Evolutionary conservation across 2,888 invertebrate species (phyloP).

Genomic region (Petrolisthes cinctipes): DNA sequence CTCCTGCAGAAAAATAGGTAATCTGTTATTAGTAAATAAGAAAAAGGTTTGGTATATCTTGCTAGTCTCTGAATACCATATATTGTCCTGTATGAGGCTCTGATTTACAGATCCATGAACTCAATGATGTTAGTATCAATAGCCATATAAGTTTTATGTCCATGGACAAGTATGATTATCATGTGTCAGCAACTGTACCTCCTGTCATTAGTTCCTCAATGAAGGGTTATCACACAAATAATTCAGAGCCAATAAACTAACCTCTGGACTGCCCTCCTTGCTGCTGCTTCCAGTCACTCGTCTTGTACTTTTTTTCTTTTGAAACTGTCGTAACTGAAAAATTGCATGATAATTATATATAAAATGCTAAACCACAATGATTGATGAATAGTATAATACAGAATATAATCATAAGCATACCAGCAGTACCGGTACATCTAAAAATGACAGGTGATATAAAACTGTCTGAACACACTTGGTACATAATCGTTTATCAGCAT

Average conservation of each 20-base stretch:
- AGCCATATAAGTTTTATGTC: neutral
- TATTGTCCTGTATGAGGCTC: no score
- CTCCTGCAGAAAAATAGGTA: slow-evolving; percentile 15
- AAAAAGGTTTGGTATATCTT: no score
- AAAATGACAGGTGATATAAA: neutral
- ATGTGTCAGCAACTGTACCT: neutral
- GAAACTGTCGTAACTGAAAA: slow-evolving; percentile 54
- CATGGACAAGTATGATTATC: neutral
- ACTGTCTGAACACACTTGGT: neutral
- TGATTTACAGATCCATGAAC: no score
- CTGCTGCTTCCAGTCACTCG: slow-evolving; percentile 24
- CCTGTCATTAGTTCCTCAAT: neutral
- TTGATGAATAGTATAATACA: neutral
- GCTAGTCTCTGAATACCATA: no score
- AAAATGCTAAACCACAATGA: neutral
- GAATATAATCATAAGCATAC: no score
- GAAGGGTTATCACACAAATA: neutral
- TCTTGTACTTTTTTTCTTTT: slow-evolving; percentile 55
- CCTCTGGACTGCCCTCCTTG: slow-evolving; percentile 43
- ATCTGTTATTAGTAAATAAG: no score
- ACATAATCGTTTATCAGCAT: no score
- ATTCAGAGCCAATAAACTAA: slow-evolving; percentile 20
- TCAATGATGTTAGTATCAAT: neutral
- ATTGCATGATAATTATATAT: neutral
- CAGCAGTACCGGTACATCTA: neutral